phyloP scores from a whole-genome alignment of 2,888 invertebrate species.

The Pyrrhia umbra region DNA sequence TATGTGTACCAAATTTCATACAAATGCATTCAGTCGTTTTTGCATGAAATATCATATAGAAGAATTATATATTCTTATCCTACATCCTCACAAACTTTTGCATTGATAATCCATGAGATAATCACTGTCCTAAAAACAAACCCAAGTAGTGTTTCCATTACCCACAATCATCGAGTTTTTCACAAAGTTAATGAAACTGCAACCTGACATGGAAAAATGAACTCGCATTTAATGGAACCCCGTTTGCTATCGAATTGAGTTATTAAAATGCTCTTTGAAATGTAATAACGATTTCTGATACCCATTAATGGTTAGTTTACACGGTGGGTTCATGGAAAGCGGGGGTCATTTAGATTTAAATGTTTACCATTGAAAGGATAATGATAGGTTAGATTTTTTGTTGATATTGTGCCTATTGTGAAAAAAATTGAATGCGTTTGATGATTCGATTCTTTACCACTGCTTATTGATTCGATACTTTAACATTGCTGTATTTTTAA shows the following conservation, averaged over 20 bases:
- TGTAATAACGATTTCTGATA: slow-evolving; percentile 73
- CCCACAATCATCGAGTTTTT: slow-evolving; percentile 75
- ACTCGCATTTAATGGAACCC: slow-evolving; percentile 69
- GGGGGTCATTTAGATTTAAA: slow-evolving; percentile 35
- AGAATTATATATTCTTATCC: too few species aligned
- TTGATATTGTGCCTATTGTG: background rate
- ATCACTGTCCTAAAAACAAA: background rate
- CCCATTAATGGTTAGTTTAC: slow-evolving; percentile 62
- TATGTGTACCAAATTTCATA: too few species aligned
- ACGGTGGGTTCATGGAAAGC: slow-evolving; percentile 47
- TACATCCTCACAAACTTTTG: too few species aligned
- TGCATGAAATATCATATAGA: too few species aligned
- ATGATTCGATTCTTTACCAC: background rate
- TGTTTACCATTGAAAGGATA: slow-evolving; percentile 27
- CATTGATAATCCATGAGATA: too few species aligned
- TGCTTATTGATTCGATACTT: background rate
- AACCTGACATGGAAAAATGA: slow-evolving; percentile 77
- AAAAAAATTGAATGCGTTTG: background rate
- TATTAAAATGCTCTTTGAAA: slow-evolving; percentile 80
- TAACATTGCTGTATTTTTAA: background rate
- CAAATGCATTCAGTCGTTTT: too few species aligned
- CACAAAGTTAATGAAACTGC: slow-evolving; percentile 71
- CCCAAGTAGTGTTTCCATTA: slow-evolving; percentile 65
- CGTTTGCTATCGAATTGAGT: slow-evolving; percentile 71
- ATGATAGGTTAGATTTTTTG: slow-evolving; percentile 22